Percentiles rank a stretch among this genome's conserved stretches.
phyloP scores from a whole-genome alignment of 2,888 invertebrate species.

The Steromphala cineraria region DNA sequence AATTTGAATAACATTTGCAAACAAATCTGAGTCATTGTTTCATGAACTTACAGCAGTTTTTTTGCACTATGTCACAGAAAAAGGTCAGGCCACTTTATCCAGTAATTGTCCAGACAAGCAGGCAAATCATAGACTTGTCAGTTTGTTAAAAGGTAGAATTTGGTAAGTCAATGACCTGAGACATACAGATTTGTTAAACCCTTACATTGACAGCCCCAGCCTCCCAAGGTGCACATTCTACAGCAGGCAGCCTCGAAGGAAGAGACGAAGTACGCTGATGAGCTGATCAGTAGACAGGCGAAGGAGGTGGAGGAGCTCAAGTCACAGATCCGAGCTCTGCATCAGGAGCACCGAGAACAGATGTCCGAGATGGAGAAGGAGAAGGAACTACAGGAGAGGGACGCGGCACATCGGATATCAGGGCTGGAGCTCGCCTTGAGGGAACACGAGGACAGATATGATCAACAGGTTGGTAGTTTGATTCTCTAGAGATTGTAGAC shows the following conservation, averaged over 20 bases:
- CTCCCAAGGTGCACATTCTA: neutral
- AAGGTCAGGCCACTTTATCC: too few relatives aligned
- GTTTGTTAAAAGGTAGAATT: too few relatives aligned
- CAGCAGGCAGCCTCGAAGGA: conserved; percentile 28
- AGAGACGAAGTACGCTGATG: conserved; percentile 62
- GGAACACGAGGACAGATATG: conserved; percentile 53
- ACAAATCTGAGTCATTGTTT: too few relatives aligned
- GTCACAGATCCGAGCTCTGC: conserved; percentile 46
- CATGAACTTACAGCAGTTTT: too few relatives aligned
- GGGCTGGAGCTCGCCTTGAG: conserved; percentile 51
- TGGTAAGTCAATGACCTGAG: too few relatives aligned
- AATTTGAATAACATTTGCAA: too few relatives aligned
- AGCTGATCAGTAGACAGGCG: conserved; percentile 65
- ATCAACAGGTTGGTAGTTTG: conserved; percentile 47
- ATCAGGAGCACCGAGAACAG: conserved; percentile 52
- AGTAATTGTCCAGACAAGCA: too few relatives aligned
- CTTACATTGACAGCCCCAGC: neutral
- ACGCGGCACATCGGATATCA: conserved; percentile 44
- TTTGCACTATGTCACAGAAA: too few relatives aligned
- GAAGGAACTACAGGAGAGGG: conserved; percentile 46
- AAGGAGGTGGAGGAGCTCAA: conserved; percentile 62
- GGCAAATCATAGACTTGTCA: too few relatives aligned
- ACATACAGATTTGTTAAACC: neutral
- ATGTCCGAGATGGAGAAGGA: conserved; percentile 51
- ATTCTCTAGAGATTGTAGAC: too few relatives aligned